Conservation (phyloP, 2,113 vertebrate genomes). For the Eira barbara region DNA sequence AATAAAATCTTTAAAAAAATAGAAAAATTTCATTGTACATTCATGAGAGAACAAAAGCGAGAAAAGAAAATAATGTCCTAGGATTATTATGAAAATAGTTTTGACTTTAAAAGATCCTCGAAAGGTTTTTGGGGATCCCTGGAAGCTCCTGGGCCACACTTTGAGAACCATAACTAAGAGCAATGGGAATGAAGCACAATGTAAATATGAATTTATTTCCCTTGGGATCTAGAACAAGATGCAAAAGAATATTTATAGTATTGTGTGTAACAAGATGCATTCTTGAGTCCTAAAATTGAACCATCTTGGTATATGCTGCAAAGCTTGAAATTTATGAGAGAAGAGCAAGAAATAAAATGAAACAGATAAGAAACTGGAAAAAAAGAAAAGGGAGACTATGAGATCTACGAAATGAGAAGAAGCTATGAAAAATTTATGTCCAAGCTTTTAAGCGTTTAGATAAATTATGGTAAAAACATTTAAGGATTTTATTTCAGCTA, state of each 20-base stretch:
- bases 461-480: neutral
- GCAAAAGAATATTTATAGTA: neutral
- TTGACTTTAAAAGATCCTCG: neutral
- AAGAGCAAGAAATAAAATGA: neutral
- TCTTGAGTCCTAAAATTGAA: neutral
- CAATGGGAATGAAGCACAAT: neutral
- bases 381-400: neutral
- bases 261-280: neutral
- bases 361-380: neutral
- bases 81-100: neutral
- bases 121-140: neutral
- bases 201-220: neutral
- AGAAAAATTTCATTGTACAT: neutral
- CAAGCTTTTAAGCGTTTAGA: neutral
- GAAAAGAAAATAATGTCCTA: neutral
- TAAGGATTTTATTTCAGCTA: slow-evolving; percentile 5
- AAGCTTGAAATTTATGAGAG: slow-evolving; percentile 5
- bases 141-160: neutral
- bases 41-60: neutral
- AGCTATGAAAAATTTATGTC: neutral
- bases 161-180: neutral
- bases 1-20: too few relatives aligned
- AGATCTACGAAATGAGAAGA: neutral
- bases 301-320: neutral
- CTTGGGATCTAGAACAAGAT: neutral